Percentiles rank a stretch among this genome's conserved stretches.
Conservation (phyloP, 2,888 invertebrate genomes). For the Leucozona laternaria region DNA sequence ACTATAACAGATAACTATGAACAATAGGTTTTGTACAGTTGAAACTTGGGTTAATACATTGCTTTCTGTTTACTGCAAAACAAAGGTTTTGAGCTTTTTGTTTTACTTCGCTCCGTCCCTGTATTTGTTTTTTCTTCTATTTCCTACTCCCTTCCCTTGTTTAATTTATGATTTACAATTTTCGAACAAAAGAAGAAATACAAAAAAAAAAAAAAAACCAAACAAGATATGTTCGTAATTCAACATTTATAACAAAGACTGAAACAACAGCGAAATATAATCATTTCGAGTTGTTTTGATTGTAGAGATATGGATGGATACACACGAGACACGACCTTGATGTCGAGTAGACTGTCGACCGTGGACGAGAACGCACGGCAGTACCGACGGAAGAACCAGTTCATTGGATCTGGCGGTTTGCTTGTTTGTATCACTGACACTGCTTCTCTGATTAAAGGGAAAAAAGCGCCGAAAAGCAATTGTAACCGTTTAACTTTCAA, state of each 20-base stretch:
- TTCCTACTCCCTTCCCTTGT: not conserved
- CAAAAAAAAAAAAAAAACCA: not conserved
- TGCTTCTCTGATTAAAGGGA: slow-evolving; percentile 16
- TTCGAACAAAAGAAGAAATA: slow-evolving; percentile 8
- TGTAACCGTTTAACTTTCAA: slow-evolving; percentile 67
- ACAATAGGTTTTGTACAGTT: too few relatives aligned
- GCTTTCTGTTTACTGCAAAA: not conserved
- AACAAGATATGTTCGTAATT: slow-evolving; percentile 47
- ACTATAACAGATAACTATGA: too few relatives aligned
- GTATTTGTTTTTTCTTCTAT: not conserved
- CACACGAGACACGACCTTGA: slow-evolving; percentile 73
- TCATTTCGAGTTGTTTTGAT: slow-evolving; percentile 53
- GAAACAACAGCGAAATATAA: slow-evolving; percentile 31
- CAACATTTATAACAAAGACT: slow-evolving; percentile 55
- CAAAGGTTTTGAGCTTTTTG: not conserved
- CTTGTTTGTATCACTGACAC: slow-evolving; percentile 5
- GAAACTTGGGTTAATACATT: too few relatives aligned
- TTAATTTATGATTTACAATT: slow-evolving; percentile 28
- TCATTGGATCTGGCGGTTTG: slow-evolving; percentile 9
- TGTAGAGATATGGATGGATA: slow-evolving; percentile 61
- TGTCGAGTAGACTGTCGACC: slow-evolving; percentile 24
- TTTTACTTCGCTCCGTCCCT: slow-evolving; percentile 2
- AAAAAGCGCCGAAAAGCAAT: slow-evolving; percentile 63
- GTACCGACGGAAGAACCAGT: slow-evolving; percentile 13
- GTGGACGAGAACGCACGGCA: slow-evolving; percentile 7